Conservation (phyloP, 2,797 vertebrate species). For the Enteromius trimaculatus region DNA sequence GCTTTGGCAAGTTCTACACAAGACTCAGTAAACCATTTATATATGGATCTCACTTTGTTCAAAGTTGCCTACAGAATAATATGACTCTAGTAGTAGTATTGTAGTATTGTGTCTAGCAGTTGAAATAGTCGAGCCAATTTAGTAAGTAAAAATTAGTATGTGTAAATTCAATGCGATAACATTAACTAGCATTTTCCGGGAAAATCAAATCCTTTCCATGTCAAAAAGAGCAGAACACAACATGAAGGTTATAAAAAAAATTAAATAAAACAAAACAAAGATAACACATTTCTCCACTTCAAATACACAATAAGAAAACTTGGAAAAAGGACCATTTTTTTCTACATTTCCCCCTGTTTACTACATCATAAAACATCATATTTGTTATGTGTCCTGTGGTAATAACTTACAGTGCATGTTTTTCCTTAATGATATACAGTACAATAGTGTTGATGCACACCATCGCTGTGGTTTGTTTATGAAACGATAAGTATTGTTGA, state of each 20-base stretch:
- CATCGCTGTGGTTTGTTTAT: neutral
- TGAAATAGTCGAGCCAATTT: neutral
- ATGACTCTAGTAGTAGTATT: no score
- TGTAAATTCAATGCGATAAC: neutral
- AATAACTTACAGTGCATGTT: neutral
- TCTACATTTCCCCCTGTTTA: neutral
- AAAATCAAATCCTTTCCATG: neutral
- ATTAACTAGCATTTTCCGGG: neutral
- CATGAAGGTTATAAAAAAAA: neutral
- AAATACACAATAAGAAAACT: neutral
- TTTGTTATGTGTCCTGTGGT: constrained; percentile 1
- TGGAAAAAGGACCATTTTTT: neutral
- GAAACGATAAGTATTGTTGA: neutral
- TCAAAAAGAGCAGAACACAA: neutral
- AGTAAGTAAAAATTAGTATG: no score
- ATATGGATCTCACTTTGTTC: neutral
- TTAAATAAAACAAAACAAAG: no score
- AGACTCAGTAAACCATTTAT: neutral
- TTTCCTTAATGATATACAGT: neutral
- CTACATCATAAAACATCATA: neutral
- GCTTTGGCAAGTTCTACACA: no score
- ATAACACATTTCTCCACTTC: no score
- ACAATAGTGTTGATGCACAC: neutral
- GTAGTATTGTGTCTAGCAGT: no score
- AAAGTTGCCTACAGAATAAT: neutral